Conservation (phyloP, 1,140 invertebrate species). For the Chrysomallon squamiferum region DNA sequence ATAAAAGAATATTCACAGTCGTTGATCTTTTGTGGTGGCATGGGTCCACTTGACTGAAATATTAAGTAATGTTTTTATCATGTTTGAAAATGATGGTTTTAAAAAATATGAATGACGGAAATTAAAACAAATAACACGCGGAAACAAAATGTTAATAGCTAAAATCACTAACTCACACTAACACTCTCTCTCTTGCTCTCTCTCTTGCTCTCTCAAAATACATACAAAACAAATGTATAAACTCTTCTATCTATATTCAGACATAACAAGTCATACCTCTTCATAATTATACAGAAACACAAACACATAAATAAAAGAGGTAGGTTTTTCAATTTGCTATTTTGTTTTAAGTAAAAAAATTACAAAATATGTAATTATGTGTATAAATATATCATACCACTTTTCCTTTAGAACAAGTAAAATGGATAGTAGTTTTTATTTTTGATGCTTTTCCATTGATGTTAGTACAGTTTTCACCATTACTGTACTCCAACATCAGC, state of each 20-base stretch:
- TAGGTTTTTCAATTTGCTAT: too few species aligned
- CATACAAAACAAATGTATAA: neutral
- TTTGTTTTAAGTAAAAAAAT: too few species aligned
- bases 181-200: too few species aligned
- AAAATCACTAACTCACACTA: neutral
- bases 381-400: conserved; percentile 34
- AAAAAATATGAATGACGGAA: neutral
- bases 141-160: neutral
- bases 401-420: conserved; percentile 45
- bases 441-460: conserved; percentile 26
- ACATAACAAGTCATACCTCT: too few species aligned
- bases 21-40: conserved; percentile 28
- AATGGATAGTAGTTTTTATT: conserved; percentile 52
- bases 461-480: conserved; percentile 41
- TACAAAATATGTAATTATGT: neutral
- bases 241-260: neutral
- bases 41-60: conserved; percentile 34
- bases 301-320: too few species aligned
- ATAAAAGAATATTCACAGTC: conserved; percentile 53
- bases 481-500: conserved; percentile 46
- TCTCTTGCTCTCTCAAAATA: neutral
- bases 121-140: neutral
- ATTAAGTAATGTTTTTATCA: neutral
- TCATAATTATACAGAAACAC: too few species aligned
- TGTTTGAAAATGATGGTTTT: neutral